Conservation (phyloP, 53 echinoderm and acorn worm species). For the Luidia sarsii region DNA sequence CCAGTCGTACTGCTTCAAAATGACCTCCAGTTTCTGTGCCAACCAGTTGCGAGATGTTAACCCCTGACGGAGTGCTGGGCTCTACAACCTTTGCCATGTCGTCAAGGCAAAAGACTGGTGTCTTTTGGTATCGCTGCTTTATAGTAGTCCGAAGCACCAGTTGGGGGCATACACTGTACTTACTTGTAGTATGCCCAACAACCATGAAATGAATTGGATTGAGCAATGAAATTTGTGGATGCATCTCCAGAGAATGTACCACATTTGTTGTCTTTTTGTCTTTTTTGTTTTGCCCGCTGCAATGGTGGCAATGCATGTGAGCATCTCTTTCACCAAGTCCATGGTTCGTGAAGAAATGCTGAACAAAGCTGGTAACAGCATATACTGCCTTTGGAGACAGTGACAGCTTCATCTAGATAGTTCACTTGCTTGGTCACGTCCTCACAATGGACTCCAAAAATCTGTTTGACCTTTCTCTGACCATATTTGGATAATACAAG, state of each 20-base stretch:
- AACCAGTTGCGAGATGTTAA: slow-evolving; percentile 46
- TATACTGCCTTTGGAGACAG: no score
- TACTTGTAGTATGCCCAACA: slow-evolving; percentile 37
- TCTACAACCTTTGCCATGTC: slow-evolving; percentile 31
- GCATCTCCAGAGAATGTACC: slow-evolving; percentile 37
- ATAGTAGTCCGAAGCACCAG: slow-evolving; percentile 25
- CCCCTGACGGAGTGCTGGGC: neutral
- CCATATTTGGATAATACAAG: no score
- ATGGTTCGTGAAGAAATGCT: neutral
- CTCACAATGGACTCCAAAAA: slow-evolving; percentile 48
- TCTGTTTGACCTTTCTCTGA: no score
- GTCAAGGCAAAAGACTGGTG: slow-evolving; percentile 5
- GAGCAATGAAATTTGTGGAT: slow-evolving; percentile 2
- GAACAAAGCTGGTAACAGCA: no score
- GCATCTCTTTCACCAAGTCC: neutral
- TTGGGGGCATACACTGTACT: slow-evolving; percentile 47
- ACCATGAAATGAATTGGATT: slow-evolving; percentile 44
- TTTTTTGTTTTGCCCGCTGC: slow-evolving; percentile 39
- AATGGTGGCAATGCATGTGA: neutral
- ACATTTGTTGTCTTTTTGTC: slow-evolving; percentile 4
- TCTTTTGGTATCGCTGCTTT: slow-evolving; percentile 12
- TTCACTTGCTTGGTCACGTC: slow-evolving; percentile 20
- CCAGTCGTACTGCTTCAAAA: slow-evolving; percentile 49
- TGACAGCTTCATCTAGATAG: neutral
- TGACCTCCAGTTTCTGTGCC: slow-evolving; percentile 16